Conservation (phyloP, 2,113 vertebrate species). For the Marmota flaviventris region DNA sequence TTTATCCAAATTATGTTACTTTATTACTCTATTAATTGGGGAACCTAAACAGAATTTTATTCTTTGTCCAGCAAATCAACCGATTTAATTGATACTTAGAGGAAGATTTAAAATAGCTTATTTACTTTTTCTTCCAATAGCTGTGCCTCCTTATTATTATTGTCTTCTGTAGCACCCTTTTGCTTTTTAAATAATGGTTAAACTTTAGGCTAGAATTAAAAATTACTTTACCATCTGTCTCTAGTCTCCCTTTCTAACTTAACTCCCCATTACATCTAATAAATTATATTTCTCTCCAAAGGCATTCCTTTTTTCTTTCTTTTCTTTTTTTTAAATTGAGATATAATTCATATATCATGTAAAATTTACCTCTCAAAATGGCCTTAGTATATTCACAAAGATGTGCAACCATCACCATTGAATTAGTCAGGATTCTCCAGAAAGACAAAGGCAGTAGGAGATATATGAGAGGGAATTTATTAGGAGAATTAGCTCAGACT, state of each 20-base stretch:
- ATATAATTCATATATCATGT: neutral
- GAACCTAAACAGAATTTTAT: neutral
- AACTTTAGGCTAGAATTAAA: neutral
- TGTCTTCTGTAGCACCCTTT: neutral
- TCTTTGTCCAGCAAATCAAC: neutral
- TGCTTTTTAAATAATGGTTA: conserved; percentile 1
- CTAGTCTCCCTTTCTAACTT: neutral
- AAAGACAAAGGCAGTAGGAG: neutral
- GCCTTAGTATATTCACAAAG: neutral
- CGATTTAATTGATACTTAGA: neutral
- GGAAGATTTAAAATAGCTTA: neutral
- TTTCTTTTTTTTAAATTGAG: neutral
- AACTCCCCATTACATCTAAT: neutral
- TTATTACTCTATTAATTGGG: neutral
- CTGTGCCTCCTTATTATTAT: neutral
- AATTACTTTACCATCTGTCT: neutral
- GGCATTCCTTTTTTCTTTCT: neutral
- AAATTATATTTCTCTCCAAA: neutral
- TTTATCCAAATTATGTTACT: conserved; percentile 10
- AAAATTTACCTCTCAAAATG: neutral
- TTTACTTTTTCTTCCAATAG: neutral
- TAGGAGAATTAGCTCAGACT: neutral
- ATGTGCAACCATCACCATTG: neutral
- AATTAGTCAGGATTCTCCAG: neutral
- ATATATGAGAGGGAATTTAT: neutral